Percentiles rank a stretch among this genome's conserved stretches.
Conservation (phyloP, 2,888 invertebrate species). For the Ichneumon xanthorius region DNA sequence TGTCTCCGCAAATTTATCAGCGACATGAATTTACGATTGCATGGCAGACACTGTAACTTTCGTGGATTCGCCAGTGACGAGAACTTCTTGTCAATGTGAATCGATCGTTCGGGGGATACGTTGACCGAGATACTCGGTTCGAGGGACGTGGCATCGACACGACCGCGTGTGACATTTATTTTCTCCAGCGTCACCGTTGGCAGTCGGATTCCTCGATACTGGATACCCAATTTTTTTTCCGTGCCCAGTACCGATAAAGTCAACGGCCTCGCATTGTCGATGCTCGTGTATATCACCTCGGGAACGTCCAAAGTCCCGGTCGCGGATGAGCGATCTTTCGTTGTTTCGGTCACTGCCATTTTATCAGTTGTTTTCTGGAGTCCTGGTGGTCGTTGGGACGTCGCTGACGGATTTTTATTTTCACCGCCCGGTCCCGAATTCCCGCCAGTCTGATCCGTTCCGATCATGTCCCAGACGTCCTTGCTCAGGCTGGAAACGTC, state of each 20-base stretch:
- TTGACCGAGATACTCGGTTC: neutral
- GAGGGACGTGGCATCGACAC: neutral
- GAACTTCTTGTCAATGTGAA: slow-evolving; percentile 71
- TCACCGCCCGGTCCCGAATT: neutral
- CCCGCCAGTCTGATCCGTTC: slow-evolving; percentile 14
- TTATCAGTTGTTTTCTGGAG: neutral
- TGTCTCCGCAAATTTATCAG: slow-evolving; percentile 87
- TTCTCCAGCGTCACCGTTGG: slow-evolving; percentile 65
- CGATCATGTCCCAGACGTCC: slow-evolving; percentile 76
- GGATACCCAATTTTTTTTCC: slow-evolving; percentile 60
- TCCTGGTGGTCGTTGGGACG: neutral
- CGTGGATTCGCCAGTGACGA: slow-evolving; percentile 70
- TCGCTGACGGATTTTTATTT: neutral
- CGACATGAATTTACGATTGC: slow-evolving; percentile 85
- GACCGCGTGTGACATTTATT: slow-evolving; percentile 29
- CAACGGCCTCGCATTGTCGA: slow-evolving; percentile 59
- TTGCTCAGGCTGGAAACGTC: slow-evolving; percentile 73
- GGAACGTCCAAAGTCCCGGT: slow-evolving; percentile 63
- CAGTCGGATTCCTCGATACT: slow-evolving; percentile 62
- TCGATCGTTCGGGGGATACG: neutral
- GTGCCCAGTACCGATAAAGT: slow-evolving; percentile 36
- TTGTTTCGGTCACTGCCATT: neutral
- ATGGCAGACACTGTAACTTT: slow-evolving; percentile 86
- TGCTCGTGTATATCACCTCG: slow-evolving; percentile 70
- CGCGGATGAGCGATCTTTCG: neutral